A percentile compares a stretch with the other conserved stretches of the same genome.
Evolutionary conservation across 2,888 invertebrate genomes (phyloP).

Genomic region (Tenthredo scrophulariae): DNA sequence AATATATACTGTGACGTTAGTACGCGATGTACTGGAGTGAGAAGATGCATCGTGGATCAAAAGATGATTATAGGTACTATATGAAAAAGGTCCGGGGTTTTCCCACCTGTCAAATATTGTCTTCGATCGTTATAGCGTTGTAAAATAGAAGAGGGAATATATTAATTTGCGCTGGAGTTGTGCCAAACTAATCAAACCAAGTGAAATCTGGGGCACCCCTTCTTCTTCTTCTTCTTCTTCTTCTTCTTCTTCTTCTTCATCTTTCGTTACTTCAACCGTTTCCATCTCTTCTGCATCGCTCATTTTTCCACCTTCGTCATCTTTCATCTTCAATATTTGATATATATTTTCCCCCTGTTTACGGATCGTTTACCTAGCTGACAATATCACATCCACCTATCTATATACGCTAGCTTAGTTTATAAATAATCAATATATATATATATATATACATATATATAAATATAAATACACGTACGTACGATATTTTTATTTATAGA

Average conservation of each 20-base stretch:
- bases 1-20: neutral
- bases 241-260: neutral
- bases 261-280: neutral
- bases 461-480: neutral
- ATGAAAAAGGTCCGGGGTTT: neutral
- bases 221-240: neutral
- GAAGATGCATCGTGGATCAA: neutral
- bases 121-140: slow-evolving; percentile 32
- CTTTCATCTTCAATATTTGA: slow-evolving; percentile 7
- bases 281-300: slow-evolving; percentile 12
- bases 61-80: neutral
- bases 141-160: slow-evolving; percentile 65
- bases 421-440: slow-evolving; percentile 18
- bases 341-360: neutral
- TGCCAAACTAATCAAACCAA: slow-evolving; percentile 78
- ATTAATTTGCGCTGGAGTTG: slow-evolving; percentile 76
- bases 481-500: slow-evolving; percentile 34
- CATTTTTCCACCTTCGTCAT: slow-evolving; percentile 28
- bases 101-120: slow-evolving; percentile 28
- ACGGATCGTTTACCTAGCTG: neutral
- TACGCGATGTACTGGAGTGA: neutral
- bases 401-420: neutral
- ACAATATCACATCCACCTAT: slow-evolving; percentile 11
- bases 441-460: slow-evolving; percentile 16
- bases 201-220: slow-evolving; percentile 76